Base-by-base conservation (phyloP, 2,888 invertebrate genomes). In the Aquatica leii region DNA sequence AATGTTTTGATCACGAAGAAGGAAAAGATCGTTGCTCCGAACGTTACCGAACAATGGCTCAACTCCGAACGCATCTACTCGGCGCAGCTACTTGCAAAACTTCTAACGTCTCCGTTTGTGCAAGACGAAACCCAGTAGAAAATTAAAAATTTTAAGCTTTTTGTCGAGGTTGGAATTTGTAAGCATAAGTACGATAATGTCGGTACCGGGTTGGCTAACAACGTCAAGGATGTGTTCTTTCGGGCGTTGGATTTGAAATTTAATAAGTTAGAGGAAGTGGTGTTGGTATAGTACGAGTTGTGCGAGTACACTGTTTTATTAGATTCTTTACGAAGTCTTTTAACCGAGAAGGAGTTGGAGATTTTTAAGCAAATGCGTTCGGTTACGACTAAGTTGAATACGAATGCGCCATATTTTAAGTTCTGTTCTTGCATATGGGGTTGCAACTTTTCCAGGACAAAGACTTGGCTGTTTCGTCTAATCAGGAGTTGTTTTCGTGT, bases 401-500 rank as follows among this genome's bases (percentile, higher is more conserved):
- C n/a, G n/a, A n/a, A n/a, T n/a, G n/a, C n/a, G n/a, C n/a, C n/a
- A 88, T 92, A 5, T 93, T 93, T 75, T 86, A 90, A 56, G 88
- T 89, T 14, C 82, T 92, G 58, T 84, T 91, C 50, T 82, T 91
- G 55, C 90, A 92, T 71, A 88, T 92, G 82, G 89, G 88, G 3
- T 77, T 93, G 34, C 91, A 92, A 74, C 74, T 92, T 56, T 91
- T 92, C 74, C 87, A 87, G 34, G 90, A 92, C 72, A 83, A 88
- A 0, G 88, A 89, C 80, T 84, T 91, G 77, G 90, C 92, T 0
- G 82, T 83, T 56, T 86, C 87, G 71, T 88, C 90, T 0, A 85
- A 92, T 46, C 84, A 87, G 59, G 92, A 93, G 77, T 80, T 93
- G n/a, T 86, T 89, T 72, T 86, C 86, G 73, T 92, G 92, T 73